phyloP scores from a whole-genome alignment of 2,113 vertebrate species.

The Amia ocellicauda region DNA sequence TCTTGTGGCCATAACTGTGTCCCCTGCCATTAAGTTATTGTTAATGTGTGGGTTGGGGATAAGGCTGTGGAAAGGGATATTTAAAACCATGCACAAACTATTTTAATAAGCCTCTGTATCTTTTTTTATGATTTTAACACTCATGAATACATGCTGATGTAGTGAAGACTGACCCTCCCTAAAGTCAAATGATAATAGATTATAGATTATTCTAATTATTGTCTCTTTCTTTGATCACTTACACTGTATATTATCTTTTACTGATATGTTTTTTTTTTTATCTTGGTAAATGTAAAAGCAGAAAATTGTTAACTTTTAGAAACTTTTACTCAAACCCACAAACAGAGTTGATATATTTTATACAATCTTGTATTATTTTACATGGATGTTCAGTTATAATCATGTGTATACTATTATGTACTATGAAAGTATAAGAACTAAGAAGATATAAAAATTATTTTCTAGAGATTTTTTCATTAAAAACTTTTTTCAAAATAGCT shows the following conservation, averaged over 20 bases:
- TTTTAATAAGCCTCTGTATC: neutral
- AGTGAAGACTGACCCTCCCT: neutral
- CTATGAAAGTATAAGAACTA: conserved; percentile 71
- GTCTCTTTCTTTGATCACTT: conserved; percentile 63
- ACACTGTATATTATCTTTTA: conserved; percentile 62
- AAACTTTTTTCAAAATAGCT: conserved; percentile 46
- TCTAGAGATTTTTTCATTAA: conserved; percentile 69
- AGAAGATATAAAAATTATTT: conserved; percentile 58
- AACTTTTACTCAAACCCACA: conserved; percentile 59
- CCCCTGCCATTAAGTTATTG: conserved; percentile 46
- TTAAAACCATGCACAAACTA: conserved; percentile 34
- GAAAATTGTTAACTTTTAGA: conserved; percentile 55
- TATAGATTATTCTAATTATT: conserved; percentile 59
- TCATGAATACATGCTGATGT: conserved; percentile 32
- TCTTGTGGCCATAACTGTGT: conserved; percentile 28
- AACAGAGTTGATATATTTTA: conserved; percentile 63
- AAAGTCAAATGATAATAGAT: conserved; percentile 14
- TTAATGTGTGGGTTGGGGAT: conserved; percentile 34
- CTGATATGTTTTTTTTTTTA: conserved; percentile 25
- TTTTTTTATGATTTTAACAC: conserved; percentile 24
- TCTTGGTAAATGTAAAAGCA: conserved; percentile 56
- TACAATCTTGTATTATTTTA: conserved; percentile 65
- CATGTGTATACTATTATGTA: conserved; percentile 76
- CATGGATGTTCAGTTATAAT: conserved; percentile 67
- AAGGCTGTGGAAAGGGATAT: conserved; percentile 39